Conservation (phyloP, 2,113 vertebrate species). For the Halichoeres trimaculatus region DNA sequence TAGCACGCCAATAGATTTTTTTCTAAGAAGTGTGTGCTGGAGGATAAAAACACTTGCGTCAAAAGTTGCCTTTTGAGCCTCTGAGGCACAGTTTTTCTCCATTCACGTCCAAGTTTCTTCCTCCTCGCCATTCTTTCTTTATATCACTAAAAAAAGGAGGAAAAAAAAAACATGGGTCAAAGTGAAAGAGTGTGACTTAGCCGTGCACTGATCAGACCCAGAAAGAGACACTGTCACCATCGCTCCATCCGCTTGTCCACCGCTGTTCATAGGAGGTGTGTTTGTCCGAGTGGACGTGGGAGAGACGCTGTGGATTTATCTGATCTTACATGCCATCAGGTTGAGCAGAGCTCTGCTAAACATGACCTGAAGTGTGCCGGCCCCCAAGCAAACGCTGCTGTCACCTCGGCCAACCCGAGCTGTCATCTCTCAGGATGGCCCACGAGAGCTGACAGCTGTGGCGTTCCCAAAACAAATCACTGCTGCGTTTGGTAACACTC, state of each 20-base stretch:
- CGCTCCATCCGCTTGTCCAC: slow-evolving; percentile 53
- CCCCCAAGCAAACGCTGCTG: slow-evolving; percentile 85
- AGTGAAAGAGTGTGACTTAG: slow-evolving; percentile 38
- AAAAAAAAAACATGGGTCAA: slow-evolving; percentile 35
- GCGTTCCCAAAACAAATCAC: slow-evolving; percentile 84
- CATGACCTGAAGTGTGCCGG: slow-evolving; percentile 86
- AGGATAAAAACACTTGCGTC: slow-evolving; percentile 63
- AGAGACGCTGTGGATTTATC: slow-evolving; percentile 83
- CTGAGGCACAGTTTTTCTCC: slow-evolving; percentile 53
- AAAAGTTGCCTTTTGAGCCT: slow-evolving; percentile 68
- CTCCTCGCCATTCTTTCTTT: slow-evolving; percentile 18
- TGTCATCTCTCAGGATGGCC: slow-evolving; percentile 75
- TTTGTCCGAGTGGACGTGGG: slow-evolving; percentile 76
- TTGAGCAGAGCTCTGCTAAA: slow-evolving; percentile 85
- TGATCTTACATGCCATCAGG: slow-evolving; percentile 87
- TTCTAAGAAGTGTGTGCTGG: slow-evolving; percentile 51
- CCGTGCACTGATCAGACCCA: slow-evolving; percentile 40
- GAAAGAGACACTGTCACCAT: slow-evolving; percentile 54
- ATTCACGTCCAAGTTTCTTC: slow-evolving; percentile 48
- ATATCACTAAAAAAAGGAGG: slow-evolving; percentile 4
- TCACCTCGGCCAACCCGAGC: slow-evolving; percentile 78
- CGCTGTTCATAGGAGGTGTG: slow-evolving; percentile 72
- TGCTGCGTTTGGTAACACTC: slow-evolving; percentile 79
- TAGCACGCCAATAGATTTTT: slow-evolving; percentile 66
- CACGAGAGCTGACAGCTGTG: slow-evolving; percentile 82